Evolutionary conservation across 2,888 invertebrate genomes (phyloP).

Genomic region (Pachydiplax longipennis): DNA sequence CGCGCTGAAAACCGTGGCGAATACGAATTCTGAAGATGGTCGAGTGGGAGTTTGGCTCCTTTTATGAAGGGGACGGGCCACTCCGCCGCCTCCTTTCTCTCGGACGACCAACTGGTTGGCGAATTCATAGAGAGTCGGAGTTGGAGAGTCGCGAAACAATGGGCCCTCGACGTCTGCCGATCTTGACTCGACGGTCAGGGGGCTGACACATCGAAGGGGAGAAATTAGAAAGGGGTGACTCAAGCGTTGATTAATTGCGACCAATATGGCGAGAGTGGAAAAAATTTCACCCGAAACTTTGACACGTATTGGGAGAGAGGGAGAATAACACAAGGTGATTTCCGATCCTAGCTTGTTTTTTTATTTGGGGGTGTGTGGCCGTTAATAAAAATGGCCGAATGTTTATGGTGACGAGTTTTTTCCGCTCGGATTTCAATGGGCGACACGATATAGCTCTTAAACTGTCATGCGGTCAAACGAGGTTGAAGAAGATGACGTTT

Average conservation of each 20-base stretch:
- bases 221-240: background rate
- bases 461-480: background rate
- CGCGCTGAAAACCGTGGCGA: too few species aligned
- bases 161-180: background rate
- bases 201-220: background rate
- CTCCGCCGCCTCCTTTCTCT: background rate
- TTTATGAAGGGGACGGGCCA: too few species aligned
- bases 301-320: background rate
- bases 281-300: background rate
- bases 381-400: background rate
- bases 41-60: too few species aligned
- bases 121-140: background rate
- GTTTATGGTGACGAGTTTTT: background rate
- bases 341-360: background rate
- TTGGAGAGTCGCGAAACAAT: background rate
- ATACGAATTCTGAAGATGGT: too few species aligned
- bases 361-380: background rate
- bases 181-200: background rate
- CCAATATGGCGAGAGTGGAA: background rate
- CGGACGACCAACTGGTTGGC: background rate
- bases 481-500: too few species aligned
- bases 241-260: conserved; percentile 10
- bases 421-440: background rate
- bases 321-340: background rate
- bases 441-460: background rate